These are phyloP conservation scores for Phaethon lepturus DNA, from an alignment of 2,113 vertebrate species.

Conservation along the genomic window DNA sequence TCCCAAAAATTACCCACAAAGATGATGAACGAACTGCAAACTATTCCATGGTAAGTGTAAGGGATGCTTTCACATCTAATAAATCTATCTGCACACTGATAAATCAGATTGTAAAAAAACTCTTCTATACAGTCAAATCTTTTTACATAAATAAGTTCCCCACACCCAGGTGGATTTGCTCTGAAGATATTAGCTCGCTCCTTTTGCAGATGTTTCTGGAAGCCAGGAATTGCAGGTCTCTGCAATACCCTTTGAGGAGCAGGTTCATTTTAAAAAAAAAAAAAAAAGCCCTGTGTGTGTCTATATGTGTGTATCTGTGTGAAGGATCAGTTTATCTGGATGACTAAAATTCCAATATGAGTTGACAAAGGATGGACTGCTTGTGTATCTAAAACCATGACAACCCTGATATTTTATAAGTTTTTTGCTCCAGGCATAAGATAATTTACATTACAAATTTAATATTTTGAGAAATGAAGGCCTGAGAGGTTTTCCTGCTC, in stretches of 20 bases:
- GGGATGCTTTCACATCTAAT: background rate
- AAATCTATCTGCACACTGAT: background rate
- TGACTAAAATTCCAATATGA: background rate
- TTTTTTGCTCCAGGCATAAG: background rate
- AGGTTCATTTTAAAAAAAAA: rapidly evolving
- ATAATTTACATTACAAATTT: conserved; percentile 37
- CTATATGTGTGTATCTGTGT: background rate
- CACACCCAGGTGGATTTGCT: background rate
- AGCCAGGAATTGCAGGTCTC: background rate
- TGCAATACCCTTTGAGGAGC: background rate
- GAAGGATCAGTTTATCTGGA: background rate
- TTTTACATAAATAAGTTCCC: background rate
- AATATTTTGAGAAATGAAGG: conserved; percentile 33
- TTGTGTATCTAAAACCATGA: conserved; percentile 17
- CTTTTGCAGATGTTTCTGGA: background rate
- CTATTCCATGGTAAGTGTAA: background rate
- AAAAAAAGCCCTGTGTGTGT: too few species aligned
- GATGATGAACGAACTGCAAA: background rate
- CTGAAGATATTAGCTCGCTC: background rate
- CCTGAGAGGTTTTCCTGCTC: background rate
- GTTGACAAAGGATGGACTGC: conserved; percentile 8
- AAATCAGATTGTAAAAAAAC: background rate
- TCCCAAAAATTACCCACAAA: background rate
- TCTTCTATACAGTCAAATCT: background rate
- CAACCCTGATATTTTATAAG: conserved; percentile 18